Evolutionary conservation across 1,140 invertebrate species (phyloP).

Genomic region (Elymnias hypermnestra): DNA sequence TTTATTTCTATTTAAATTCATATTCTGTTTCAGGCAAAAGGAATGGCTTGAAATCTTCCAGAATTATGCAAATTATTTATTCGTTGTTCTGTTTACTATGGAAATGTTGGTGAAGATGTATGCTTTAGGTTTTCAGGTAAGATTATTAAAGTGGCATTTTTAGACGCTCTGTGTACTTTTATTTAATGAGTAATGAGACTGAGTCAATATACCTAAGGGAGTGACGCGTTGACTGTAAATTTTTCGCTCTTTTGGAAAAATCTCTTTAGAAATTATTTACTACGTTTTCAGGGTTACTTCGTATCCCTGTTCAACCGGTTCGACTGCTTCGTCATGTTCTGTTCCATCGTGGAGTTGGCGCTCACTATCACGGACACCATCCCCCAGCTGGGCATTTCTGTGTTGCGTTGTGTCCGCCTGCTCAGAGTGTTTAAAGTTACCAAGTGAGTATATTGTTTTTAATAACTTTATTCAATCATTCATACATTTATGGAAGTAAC

Average conservation of each 20-base stretch:
- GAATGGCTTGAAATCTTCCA: constrained; percentile 97
- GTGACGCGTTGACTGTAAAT: too few relatives aligned
- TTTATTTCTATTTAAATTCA: not conserved
- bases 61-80: constrained; percentile 97
- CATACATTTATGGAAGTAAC: too few relatives aligned
- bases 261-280: too few relatives aligned
- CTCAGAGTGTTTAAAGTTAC: constrained; percentile 98
- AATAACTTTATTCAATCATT: constrained; percentile 21
- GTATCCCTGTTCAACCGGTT: constrained; percentile 98
- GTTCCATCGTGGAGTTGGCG: constrained; percentile 96
- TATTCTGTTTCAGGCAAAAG: constrained; percentile 80
- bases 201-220: too few relatives aligned
- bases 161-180: not conserved
- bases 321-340: constrained; percentile 98
- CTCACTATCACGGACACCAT: constrained; percentile 87
- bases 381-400: constrained; percentile 95
- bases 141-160: constrained; percentile 10
- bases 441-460: constrained; percentile 81
- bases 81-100: constrained; percentile 97
- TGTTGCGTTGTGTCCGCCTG: constrained; percentile 95
- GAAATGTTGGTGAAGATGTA: constrained; percentile 99
- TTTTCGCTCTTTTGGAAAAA: too few relatives aligned
- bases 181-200: too few relatives aligned
- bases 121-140: constrained; percentile 96
- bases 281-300: constrained; percentile 91